These are phyloP conservation scores for Clusia tigrina DNA, from an alignment of 2,888 invertebrate genomes.

Conservation along the genomic window DNA sequence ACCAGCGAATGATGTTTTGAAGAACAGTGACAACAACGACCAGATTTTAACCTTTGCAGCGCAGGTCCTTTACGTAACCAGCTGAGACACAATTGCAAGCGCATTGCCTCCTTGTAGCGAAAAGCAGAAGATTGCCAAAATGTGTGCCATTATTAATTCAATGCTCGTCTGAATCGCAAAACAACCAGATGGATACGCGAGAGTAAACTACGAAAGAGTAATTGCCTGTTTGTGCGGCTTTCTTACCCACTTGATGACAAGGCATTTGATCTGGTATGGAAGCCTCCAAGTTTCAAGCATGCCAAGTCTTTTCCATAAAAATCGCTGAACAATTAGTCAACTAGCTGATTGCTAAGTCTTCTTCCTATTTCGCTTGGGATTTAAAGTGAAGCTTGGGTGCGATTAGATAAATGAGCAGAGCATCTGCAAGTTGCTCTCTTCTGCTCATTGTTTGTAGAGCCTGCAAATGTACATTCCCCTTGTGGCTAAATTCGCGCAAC, in stretches of 20 bases:
- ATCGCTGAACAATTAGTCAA: constrained; percentile 22
- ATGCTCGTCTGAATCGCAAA: constrained; percentile 23
- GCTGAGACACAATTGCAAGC: constrained; percentile 3
- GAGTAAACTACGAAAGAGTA: constrained; percentile 14
- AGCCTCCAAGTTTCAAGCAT: constrained; percentile 23
- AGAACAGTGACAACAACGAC: not conserved
- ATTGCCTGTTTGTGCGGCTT: not conserved
- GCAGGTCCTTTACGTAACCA: constrained; percentile 3
- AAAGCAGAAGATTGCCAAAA: constrained; percentile 22
- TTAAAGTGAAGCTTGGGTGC: constrained; percentile 22
- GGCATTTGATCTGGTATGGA: constrained; percentile 2
- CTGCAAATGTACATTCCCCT: constrained; percentile 26
- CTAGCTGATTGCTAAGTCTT: constrained; percentile 7
- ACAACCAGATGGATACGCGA: not conserved
- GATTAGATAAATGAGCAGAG: constrained; percentile 23
- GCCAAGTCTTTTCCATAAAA: constrained; percentile 25
- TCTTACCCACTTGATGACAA: constrained; percentile 10
- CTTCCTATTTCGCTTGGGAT: constrained; percentile 30
- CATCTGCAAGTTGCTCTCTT: constrained; percentile 26
- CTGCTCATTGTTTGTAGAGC: constrained; percentile 29
- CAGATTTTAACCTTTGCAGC: constrained; percentile 8
- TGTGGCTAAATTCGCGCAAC: constrained; percentile 32
- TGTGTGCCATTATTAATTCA: constrained; percentile 16
- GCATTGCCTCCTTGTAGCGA: constrained; percentile 23
- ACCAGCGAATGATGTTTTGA: constrained; percentile 2